Percentiles rank a stretch among this genome's conserved stretches.
Conservation (phyloP, 2,797 vertebrate genomes). For the Chromobotia macracanthus region DNA sequence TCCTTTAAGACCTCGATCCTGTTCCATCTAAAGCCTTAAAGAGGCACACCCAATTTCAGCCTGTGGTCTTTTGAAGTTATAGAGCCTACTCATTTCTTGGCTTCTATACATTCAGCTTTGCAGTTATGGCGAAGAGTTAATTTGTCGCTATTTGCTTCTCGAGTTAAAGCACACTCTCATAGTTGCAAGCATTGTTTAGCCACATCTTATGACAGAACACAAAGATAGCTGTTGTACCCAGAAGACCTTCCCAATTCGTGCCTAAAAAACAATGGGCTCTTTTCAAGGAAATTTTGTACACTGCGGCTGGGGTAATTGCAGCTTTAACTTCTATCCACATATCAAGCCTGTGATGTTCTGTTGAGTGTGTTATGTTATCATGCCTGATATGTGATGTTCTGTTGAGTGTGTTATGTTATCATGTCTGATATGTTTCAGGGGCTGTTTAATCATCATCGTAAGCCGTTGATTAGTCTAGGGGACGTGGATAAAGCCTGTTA, state of each 20-base stretch:
- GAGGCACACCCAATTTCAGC: neutral
- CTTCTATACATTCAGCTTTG: slow-evolving; percentile 15
- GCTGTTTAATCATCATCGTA: slow-evolving; percentile 48
- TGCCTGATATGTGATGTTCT: slow-evolving; percentile 56
- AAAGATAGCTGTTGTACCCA: slow-evolving; percentile 10
- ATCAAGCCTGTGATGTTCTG: slow-evolving; percentile 56
- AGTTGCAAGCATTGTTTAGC: slow-evolving; percentile 38
- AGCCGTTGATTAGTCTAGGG: slow-evolving; percentile 47
- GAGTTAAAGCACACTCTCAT: slow-evolving; percentile 14
- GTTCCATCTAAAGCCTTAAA: too few relatives aligned
- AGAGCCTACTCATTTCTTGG: slow-evolving; percentile 34
- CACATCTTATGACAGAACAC: slow-evolving; percentile 36
- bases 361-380: slow-evolving; percentile 57
- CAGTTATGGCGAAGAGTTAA: slow-evolving; percentile 41
- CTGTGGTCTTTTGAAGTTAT: too few relatives aligned
- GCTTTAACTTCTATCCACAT: slow-evolving; percentile 49
- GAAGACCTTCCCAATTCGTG: slow-evolving; percentile 13
- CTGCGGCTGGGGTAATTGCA: slow-evolving; percentile 12
- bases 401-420: slow-evolving; percentile 57
- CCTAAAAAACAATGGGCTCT: slow-evolving; percentile 28
- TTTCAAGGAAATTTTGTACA: slow-evolving; percentile 20
- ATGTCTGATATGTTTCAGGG: slow-evolving; percentile 54
- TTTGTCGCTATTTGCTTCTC: slow-evolving; percentile 39
- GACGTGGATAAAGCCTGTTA: slow-evolving; percentile 45
- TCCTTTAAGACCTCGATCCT: slow-evolving; percentile 9